Percentiles rank a stretch among this genome's conserved stretches.
Evolutionary conservation across 2,888 invertebrate genomes (phyloP).

Genomic region (Mythimna impura): DNA sequence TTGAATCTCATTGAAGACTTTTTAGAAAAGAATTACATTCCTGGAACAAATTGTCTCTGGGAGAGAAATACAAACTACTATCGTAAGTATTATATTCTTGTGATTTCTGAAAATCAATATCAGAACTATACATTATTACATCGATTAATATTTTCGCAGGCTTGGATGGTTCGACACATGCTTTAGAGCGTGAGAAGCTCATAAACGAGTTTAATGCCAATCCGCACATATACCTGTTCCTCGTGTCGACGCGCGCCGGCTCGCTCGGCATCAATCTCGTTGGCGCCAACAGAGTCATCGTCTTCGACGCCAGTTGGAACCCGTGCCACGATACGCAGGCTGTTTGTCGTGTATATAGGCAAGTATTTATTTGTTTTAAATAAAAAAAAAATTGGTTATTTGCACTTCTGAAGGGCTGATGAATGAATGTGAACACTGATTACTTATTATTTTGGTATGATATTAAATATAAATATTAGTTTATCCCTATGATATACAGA

Average conservation of each 20-base stretch:
- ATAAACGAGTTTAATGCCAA: constrained; percentile 99
- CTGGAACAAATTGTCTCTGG: constrained; percentile 94
- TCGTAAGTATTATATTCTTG: constrained; percentile 91
- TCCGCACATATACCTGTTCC: constrained; percentile 96
- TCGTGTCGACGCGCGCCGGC: constrained; percentile 99
- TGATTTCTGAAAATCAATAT: not conserved
- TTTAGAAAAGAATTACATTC: constrained; percentile 93
- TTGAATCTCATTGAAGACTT: constrained; percentile 98
- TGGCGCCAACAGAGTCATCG: constrained; percentile 99
- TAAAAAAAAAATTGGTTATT: not conserved
- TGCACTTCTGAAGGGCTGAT: too few species aligned
- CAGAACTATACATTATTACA: not conserved
- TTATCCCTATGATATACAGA: not conserved
- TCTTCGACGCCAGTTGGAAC: constrained; percentile 99
- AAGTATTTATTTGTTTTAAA: constrained; percentile 28
- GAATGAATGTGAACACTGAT: not conserved
- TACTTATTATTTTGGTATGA: not conserved
- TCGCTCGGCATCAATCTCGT: constrained; percentile 99
- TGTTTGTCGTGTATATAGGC: constrained; percentile 97
- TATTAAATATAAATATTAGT: not conserved
- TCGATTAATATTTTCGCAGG: constrained; percentile 87
- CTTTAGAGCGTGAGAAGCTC: constrained; percentile 97
- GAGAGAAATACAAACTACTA: constrained; percentile 96
- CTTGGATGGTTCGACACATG: constrained; percentile 98
- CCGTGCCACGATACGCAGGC: constrained; percentile 99